phyloP scores from a whole-genome alignment of 1,140 invertebrate species.

The Pinna nobilis region DNA sequence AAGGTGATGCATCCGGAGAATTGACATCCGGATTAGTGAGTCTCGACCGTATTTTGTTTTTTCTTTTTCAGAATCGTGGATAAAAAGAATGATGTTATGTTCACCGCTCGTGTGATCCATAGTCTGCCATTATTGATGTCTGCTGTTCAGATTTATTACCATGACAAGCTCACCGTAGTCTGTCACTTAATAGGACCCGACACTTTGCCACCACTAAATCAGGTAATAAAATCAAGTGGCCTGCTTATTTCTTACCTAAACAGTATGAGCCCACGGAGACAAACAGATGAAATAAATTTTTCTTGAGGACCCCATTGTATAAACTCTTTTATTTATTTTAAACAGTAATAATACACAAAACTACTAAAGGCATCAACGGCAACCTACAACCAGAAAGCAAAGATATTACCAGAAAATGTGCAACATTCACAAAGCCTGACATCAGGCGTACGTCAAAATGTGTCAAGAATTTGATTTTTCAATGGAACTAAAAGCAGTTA shows the following conservation, averaged over 20 bases:
- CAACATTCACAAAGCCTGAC: too few species aligned
- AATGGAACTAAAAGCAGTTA: too few species aligned
- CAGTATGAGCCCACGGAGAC: not conserved
- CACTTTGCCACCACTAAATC: conserved; percentile 62
- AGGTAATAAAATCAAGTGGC: conserved; percentile 47
- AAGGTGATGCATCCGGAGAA: too few species aligned
- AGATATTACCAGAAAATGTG: too few species aligned
- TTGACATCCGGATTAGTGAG: too few species aligned
- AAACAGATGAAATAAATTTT: not conserved
- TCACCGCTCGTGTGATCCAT: conserved; percentile 70
- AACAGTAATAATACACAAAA: too few species aligned
- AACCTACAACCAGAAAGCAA: too few species aligned
- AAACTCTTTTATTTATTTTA: not conserved
- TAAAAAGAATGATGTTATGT: conserved; percentile 50
- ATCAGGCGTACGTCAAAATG: too few species aligned
- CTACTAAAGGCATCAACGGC: too few species aligned
- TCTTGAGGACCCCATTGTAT: not conserved
- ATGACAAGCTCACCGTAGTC: conserved; percentile 69
- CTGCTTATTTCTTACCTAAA: not conserved
- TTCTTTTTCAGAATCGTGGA: conserved; percentile 59
- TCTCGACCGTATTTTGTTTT: too few species aligned
- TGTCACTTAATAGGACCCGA: conserved; percentile 71
- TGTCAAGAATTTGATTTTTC: too few species aligned
- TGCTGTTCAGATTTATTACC: conserved; percentile 69
- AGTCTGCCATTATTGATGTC: conserved; percentile 69